phyloP scores from a whole-genome alignment of 2,797 vertebrate genomes.

The Dicrostonyx torquatus region DNA sequence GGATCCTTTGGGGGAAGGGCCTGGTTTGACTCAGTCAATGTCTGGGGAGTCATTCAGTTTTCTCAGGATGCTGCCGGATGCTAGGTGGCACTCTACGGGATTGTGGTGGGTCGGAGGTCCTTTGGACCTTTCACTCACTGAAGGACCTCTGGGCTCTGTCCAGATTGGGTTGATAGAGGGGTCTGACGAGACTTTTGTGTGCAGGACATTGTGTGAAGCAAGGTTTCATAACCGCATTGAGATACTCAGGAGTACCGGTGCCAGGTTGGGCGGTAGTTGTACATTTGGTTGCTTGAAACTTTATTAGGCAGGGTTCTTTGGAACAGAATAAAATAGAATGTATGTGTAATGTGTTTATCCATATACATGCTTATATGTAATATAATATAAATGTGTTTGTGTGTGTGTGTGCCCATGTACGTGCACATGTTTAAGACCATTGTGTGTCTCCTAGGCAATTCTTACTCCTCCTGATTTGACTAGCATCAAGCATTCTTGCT shows the following conservation, averaged over 20 bases:
- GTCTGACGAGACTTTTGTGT: not conserved
- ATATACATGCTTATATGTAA: not conserved
- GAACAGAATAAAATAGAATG: not conserved
- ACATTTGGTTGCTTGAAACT: not conserved
- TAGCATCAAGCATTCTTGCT: not conserved
- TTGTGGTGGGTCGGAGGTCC: not conserved
- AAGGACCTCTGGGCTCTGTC: not conserved
- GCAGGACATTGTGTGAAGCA: not conserved
- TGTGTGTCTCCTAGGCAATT: not conserved
- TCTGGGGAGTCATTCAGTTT: not conserved
- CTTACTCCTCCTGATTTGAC: not conserved
- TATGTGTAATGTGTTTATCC: not conserved
- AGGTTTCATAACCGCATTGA: not conserved
- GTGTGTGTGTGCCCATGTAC: not conserved
- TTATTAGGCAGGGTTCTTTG: not conserved
- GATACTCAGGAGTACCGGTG: not conserved
- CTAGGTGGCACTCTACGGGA: not conserved
- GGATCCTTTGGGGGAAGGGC: not conserved
- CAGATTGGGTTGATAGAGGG: not conserved
- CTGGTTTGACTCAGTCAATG: not conserved
- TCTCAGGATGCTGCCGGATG: not conserved
- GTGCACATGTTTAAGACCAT: too few species aligned
- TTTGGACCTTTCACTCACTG: not conserved
- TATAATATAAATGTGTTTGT: not conserved
- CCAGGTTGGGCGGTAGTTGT: not conserved